Percentiles rank a stretch among this genome's conserved stretches.
These are phyloP conservation scores for Tortrix viridana DNA, from an alignment of 2,888 invertebrate species.

Conservation along the genomic window DNA sequence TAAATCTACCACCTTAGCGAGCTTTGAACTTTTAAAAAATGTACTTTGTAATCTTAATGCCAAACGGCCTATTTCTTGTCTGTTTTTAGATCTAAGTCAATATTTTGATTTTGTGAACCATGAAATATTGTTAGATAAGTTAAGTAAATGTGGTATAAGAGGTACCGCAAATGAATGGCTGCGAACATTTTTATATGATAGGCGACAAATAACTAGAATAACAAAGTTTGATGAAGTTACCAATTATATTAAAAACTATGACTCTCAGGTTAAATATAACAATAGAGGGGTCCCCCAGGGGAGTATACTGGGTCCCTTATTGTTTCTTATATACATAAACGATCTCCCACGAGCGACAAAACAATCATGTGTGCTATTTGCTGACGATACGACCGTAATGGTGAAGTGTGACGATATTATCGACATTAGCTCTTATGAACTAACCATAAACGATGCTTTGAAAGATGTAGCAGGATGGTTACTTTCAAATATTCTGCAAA, in stretches of 20 bases:
- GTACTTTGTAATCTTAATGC: not conserved
- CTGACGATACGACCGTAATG: not conserved
- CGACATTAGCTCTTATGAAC: not conserved
- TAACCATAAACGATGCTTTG: not conserved
- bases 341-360: not conserved
- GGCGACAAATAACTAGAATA: constrained; percentile 5
- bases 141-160: not conserved
- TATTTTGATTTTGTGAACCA: not conserved
- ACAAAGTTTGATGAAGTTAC: not conserved
- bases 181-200: not conserved
- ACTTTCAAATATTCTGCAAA: not conserved
- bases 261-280: not conserved
- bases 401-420: not conserved
- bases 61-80: not conserved
- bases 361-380: not conserved
- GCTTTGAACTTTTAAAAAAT: not conserved
- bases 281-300: not conserved
- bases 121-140: not conserved
- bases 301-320: not conserved
- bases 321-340: not conserved
- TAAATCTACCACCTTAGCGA: not conserved
- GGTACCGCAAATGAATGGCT: not conserved
- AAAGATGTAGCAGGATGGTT: not conserved
- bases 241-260: not conserved
- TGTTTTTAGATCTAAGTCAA: not conserved